Base-by-base conservation (phyloP, 2,113 vertebrate species). In the Mola mola region DNA sequence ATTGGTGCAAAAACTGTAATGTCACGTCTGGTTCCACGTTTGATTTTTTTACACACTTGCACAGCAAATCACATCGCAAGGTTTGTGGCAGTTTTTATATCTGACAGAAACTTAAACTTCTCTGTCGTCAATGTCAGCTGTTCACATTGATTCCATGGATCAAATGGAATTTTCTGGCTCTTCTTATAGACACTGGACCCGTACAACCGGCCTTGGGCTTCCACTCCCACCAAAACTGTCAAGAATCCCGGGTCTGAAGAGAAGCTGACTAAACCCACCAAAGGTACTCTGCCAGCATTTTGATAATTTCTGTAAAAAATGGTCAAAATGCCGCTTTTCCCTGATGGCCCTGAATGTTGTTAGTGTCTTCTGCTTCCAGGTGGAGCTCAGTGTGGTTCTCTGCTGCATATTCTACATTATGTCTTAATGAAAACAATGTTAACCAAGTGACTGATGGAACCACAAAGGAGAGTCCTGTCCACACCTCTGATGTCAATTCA, bases 1-100 rank as follows among this genome's bases (percentile, higher is more conserved):
- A 99, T 87, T 99, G 96, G 96, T 99, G 97, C 88, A 95, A 96
- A 92, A 93, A 93, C 89, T 99, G 97, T 89, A 97, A 96, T 62
- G 88, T 92, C 75, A 94, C 94, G 66, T 96, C 93, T 80, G 95
- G 95, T 47, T 96, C 96, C 83, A 93, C 98, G 94, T 95, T 96
- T 90, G 96, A 98, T 85, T 99, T 96, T 93, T 97, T 97, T 87
- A 96, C 94, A 28, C 97, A 99, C 86, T 93, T 98, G 90, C 96
- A 98, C 80, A 93, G 94, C 91, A 98, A 96, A 90, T 91, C 91
- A 22, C 97, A 99, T 43, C 90, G 91, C 76, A 95, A 98, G 96
- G 97, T 98, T 93, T 62, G 95, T 93, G 1, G 20, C 3, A 20
- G 5, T 13, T 52, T 16, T 4, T 25, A 29, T 29, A 5, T 29